A percentile compares a stretch with the other conserved stretches of the same genome.
Evolutionary conservation across 2,797 vertebrate species (phyloP).

Genomic region (Aselliscus stoliczkanus): DNA sequence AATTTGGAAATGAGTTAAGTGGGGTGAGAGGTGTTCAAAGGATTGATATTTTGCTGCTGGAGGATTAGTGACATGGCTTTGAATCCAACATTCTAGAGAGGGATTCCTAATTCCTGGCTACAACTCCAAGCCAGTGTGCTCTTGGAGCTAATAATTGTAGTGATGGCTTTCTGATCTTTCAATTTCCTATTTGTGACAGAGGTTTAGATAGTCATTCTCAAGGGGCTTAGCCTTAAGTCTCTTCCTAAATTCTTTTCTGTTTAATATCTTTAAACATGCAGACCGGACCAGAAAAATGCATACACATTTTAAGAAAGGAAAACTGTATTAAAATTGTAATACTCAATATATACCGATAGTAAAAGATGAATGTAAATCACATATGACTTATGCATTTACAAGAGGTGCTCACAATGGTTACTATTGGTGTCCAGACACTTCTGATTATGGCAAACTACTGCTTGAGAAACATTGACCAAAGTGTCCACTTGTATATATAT

Average conservation of each 20-base stretch:
- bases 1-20: neutral
- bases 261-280: neutral
- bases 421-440: too few relatives aligned
- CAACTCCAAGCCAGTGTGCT: neutral
- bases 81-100: neutral
- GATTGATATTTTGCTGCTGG: neutral
- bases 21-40: neutral
- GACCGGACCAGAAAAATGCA: too few relatives aligned
- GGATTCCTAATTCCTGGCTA: neutral
- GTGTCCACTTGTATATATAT: too few relatives aligned
- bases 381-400: too few relatives aligned
- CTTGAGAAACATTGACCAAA: too few relatives aligned
- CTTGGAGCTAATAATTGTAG: neutral
- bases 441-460: too few relatives aligned
- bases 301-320: too few relatives aligned
- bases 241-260: neutral
- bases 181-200: neutral
- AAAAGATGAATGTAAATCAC: too few relatives aligned
- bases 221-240: neutral
- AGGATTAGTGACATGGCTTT: neutral
- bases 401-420: too few relatives aligned
- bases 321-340: too few relatives aligned
- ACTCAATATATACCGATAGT: too few relatives aligned
- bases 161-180: neutral
- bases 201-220: neutral